These are phyloP conservation scores for Drosophila recens DNA, from an alignment of 2,888 invertebrate species.

Conservation along the genomic window DNA sequence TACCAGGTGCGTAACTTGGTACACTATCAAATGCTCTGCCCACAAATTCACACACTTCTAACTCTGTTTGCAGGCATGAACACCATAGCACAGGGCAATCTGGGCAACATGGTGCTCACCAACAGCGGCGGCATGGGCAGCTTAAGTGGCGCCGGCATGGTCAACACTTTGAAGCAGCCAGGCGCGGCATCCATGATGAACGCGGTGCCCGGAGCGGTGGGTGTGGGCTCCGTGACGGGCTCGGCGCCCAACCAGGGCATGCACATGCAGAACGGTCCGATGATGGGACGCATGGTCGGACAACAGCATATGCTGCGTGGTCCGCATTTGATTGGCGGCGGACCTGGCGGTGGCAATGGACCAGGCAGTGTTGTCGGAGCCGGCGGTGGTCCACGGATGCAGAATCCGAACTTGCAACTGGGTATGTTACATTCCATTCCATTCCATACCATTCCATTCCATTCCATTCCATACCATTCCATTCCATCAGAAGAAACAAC, in stretches of 20 bases:
- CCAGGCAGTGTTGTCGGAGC: slow-evolving; percentile 78
- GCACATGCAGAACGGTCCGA: slow-evolving; percentile 90
- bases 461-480: no score
- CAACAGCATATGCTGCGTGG: slow-evolving; percentile 84
- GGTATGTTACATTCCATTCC: slow-evolving; percentile 69
- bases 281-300: slow-evolving; percentile 86
- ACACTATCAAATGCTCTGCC: no score
- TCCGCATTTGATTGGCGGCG: slow-evolving; percentile 85
- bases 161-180: slow-evolving; percentile 91
- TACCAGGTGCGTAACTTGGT: slow-evolving; percentile 87
- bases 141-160: slow-evolving; percentile 86
- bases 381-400: slow-evolving; percentile 87
- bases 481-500: no score
- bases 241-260: slow-evolving; percentile 82
- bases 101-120: slow-evolving; percentile 92
- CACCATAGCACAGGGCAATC: slow-evolving; percentile 87
- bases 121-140: slow-evolving; percentile 89
- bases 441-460: no score
- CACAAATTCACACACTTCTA: no score
- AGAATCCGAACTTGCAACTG: slow-evolving; percentile 86
- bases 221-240: slow-evolving; percentile 80
- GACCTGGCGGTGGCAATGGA: slow-evolving; percentile 68
- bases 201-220: slow-evolving; percentile 87
- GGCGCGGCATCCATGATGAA: slow-evolving; percentile 87
- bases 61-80: slow-evolving; percentile 88